Conservation (phyloP, 2,888 invertebrate genomes). For the Syrista parreyssii region DNA sequence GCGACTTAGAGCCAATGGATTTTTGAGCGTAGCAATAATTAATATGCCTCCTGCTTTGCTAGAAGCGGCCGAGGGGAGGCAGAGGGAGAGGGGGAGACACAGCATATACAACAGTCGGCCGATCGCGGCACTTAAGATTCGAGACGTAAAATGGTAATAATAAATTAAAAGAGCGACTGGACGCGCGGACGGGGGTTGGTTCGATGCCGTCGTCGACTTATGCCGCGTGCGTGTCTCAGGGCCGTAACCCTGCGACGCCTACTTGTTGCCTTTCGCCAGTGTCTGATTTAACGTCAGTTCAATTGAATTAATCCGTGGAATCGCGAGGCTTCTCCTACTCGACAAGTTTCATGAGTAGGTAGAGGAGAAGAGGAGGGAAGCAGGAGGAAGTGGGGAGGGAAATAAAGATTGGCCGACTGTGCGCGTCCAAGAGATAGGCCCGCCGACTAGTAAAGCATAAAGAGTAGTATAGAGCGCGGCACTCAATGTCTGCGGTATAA, state of each 20-base stretch:
- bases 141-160: slow-evolving; percentile 22
- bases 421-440: slow-evolving; percentile 5
- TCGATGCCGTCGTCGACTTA: slow-evolving; percentile 40
- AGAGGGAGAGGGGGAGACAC: not conserved
- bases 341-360: too few relatives aligned
- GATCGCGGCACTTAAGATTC: slow-evolving; percentile 16
- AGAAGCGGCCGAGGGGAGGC: too few relatives aligned
- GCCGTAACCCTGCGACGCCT: slow-evolving; percentile 61
- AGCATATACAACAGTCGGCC: slow-evolving; percentile 12
- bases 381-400: not conserved
- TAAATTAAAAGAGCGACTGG: slow-evolving; percentile 33
- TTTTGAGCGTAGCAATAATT: too few relatives aligned
- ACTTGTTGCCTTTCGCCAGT: slow-evolving; percentile 63
- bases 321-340: too few relatives aligned
- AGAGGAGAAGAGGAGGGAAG: too few relatives aligned
- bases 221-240: slow-evolving; percentile 61
- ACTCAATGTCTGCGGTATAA: slow-evolving; percentile 26
- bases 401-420: not conserved
- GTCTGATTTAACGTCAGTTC: slow-evolving; percentile 62
- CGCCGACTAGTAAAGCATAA: slow-evolving; percentile 6
- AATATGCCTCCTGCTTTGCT: too few relatives aligned
- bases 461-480: slow-evolving; percentile 11
- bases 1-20: too few relatives aligned
- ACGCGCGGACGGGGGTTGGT: slow-evolving; percentile 30
- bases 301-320: slow-evolving; percentile 50